Base-by-base conservation (phyloP, 2,797 vertebrate species). In the Acridotheres tristis region DNA sequence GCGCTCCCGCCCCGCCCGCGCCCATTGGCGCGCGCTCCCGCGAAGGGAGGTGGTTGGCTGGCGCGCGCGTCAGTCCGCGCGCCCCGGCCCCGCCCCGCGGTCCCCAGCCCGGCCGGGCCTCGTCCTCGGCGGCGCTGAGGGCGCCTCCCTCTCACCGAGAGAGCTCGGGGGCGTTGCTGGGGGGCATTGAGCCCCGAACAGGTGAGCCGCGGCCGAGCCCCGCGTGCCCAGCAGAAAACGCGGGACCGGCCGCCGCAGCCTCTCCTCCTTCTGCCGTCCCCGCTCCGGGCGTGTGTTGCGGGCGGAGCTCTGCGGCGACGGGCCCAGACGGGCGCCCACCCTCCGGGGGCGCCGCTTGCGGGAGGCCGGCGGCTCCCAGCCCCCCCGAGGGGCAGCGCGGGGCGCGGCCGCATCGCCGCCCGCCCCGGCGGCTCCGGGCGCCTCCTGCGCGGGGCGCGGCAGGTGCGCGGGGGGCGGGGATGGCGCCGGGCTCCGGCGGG, bases 31-130 rank as follows among this genome's bases (percentile, higher is more conserved):
- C 12, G 34, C 63, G 45, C 80, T 36, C 19, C 36, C 48, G 10
- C 23, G 26, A 8, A 10, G 27, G 51, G 22, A 32, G 5, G 10
- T 26, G 38, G 84, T 97, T 97, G 96, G 97, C 25, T 38, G 40
- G 8, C 7, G 11, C 17, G 54, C 15, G 88, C 57, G 94, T 91
- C 96, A 82, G 45, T 97, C 96, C 75, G 65, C 57, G 94, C 74
- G 76, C 89, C 62, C 55, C 43, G 62, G 80, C 91, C 74, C 63
- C 73, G 14, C 90, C 81, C 34, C 38, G 10, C 32, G 26, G 7
- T 54, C 86, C 96, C 95, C 93, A 42, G 94, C 95, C 92, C 87
- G 93, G 85, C 89, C 82, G 85, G 90, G 92, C 89, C 95, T 93
- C 30, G 67, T 83, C 94, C 47, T 48, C 51, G 26, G 72, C 25